Evolutionary conservation across 2,113 vertebrate genomes (phyloP).

Genomic region (Macquaria ambigua): DNA sequence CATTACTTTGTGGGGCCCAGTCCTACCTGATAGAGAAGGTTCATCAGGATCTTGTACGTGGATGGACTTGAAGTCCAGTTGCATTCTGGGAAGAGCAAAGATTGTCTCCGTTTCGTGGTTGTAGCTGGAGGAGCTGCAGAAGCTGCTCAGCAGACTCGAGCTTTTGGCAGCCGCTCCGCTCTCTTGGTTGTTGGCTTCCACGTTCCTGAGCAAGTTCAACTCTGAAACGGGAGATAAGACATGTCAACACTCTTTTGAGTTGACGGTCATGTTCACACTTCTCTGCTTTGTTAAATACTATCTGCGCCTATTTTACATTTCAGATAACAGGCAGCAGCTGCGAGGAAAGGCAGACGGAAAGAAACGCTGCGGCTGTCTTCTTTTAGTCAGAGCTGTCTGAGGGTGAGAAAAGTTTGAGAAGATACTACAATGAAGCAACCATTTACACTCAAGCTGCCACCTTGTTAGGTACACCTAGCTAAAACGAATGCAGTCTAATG

Average conservation of each 20-base stretch:
- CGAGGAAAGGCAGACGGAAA: neutral
- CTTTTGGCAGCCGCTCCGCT: constrained; percentile 91
- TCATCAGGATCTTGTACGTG: constrained; percentile 97
- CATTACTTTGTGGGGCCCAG: neutral
- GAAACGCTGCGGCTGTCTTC: neutral
- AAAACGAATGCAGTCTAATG: neutral
- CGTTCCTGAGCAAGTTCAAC: constrained; percentile 94
- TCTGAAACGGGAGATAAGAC: constrained; percentile 82
- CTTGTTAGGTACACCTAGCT: neutral
- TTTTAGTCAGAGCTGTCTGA: constrained; percentile 7
- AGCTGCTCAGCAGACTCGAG: constrained; percentile 93
- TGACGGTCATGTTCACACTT: constrained; percentile 33
- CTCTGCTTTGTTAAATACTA: constrained; percentile 33
- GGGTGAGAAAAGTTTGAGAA: constrained; percentile 1
- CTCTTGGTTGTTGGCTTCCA: constrained; percentile 93
- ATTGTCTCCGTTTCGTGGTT: constrained; percentile 99
- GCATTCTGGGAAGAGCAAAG: constrained; percentile 98
- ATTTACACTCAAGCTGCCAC: neutral
- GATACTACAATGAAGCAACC: neutral
- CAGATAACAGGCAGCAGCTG: constrained; percentile 34
- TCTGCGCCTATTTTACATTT: constrained; percentile 50
- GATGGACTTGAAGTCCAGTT: constrained; percentile 98
- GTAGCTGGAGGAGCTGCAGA: constrained; percentile 94
- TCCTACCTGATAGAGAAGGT: constrained; percentile 89
- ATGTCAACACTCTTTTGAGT: neutral